Evolutionary conservation across 2,888 invertebrate genomes (phyloP).

Genomic region (Vesta saturnalis): DNA sequence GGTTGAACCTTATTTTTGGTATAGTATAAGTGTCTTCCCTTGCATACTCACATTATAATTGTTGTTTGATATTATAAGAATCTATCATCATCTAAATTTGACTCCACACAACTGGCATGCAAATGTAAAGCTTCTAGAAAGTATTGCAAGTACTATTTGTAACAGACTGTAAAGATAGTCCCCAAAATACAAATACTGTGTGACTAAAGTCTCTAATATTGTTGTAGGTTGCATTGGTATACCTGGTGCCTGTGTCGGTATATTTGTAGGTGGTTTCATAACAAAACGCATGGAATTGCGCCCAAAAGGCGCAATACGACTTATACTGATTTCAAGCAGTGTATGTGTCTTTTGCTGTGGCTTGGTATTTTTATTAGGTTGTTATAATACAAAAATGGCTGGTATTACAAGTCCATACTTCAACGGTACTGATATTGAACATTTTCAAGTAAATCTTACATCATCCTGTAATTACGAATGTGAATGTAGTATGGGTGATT

Average conservation of each 20-base stretch:
- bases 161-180: no score
- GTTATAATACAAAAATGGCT: slow-evolving; percentile 95
- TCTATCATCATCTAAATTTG: no score
- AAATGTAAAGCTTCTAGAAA: no score
- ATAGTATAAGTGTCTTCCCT: no score
- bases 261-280: slow-evolving; percentile 91
- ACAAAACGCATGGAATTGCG: slow-evolving; percentile 88
- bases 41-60: no score
- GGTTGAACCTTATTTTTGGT: no score
- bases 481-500: slow-evolving; percentile 87
- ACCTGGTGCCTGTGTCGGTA: slow-evolving; percentile 94
- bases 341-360: slow-evolving; percentile 88
- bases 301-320: slow-evolving; percentile 92
- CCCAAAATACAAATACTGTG: no score
- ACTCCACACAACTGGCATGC: no score
- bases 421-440: slow-evolving; percentile 76
- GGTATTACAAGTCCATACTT: slow-evolving; percentile 93
- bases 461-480: slow-evolving; percentile 95
- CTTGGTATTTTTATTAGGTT: slow-evolving; percentile 90
- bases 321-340: slow-evolving; percentile 88
- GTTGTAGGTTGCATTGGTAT: slow-evolving; percentile 85
- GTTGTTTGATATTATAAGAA: no score
- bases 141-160: no score
- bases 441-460: slow-evolving; percentile 90
- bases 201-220: slow-evolving; percentile 12